Conservation (phyloP, 1,140 invertebrate genomes). For the Calliphora vicina region DNA sequence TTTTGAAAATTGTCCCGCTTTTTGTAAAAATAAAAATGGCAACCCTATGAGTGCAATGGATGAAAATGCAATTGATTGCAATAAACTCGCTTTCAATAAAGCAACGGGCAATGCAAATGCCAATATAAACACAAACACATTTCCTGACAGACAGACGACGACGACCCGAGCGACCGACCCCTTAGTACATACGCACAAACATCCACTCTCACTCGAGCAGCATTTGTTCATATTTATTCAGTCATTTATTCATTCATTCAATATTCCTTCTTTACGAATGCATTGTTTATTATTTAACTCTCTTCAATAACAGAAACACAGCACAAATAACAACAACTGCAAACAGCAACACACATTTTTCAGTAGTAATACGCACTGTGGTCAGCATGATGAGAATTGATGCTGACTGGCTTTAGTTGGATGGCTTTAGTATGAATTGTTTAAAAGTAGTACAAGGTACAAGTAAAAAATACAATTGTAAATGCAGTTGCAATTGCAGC, state of each 20-base stretch:
- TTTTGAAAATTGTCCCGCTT: no score
- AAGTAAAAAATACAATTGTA: neutral
- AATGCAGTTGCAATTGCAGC: conserved; percentile 26
- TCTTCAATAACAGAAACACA: neutral
- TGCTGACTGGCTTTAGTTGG: neutral
- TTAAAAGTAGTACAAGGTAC: neutral
- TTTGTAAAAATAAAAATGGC: no score
- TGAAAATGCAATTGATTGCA: conserved; percentile 5
- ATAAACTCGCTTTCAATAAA: conserved; percentile 12
- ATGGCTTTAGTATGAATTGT: neutral
- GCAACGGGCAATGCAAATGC: neutral
- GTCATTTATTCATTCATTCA: neutral
- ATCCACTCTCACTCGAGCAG: neutral
- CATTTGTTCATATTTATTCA: neutral
- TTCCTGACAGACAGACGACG: neutral
- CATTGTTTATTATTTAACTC: conserved; percentile 1
- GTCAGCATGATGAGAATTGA: neutral
- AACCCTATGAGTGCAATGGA: neutral
- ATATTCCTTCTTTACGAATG: neutral
- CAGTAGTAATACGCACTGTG: neutral
- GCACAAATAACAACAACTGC: no score
- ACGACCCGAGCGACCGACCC: neutral
- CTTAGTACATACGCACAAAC: neutral
- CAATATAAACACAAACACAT: neutral
- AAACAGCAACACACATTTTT: neutral